These are phyloP conservation scores for Promerops cafer DNA, from an alignment of 2,113 vertebrate species.

Conservation along the genomic window DNA sequence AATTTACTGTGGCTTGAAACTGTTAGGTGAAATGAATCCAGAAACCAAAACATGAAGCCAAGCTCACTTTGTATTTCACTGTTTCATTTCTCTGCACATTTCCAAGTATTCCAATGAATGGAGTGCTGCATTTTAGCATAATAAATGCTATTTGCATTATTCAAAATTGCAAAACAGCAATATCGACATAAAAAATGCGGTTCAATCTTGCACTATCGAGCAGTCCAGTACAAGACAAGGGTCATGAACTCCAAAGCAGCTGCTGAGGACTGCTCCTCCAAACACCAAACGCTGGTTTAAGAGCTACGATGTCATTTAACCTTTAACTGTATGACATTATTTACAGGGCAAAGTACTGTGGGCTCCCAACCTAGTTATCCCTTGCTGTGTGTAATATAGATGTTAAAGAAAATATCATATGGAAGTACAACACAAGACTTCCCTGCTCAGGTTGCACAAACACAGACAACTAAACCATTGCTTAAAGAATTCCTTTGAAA, in stretches of 20 bases:
- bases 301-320: neutral
- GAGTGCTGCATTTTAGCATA: neutral
- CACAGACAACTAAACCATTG: neutral
- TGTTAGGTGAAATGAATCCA: neutral
- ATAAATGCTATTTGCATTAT: neutral
- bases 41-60: neutral
- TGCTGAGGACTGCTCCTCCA: neutral
- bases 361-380: neutral
- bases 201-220: neutral
- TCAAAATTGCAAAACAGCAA: neutral
- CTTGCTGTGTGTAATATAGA: neutral
- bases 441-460: neutral
- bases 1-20: neutral
- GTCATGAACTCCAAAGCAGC: neutral
- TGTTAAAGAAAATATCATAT: neutral
- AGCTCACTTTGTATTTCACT: neutral
- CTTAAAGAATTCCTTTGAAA: neutral
- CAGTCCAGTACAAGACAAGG: neutral
- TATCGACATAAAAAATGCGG: neutral
- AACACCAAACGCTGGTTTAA: neutral
- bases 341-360: neutral
- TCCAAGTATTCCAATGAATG: neutral
- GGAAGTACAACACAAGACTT: neutral
- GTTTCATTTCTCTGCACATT: neutral
- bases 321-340: rapidly evolving